Conservation (phyloP, 2,797 vertebrate genomes). For the Cyclopterus lumpus region DNA sequence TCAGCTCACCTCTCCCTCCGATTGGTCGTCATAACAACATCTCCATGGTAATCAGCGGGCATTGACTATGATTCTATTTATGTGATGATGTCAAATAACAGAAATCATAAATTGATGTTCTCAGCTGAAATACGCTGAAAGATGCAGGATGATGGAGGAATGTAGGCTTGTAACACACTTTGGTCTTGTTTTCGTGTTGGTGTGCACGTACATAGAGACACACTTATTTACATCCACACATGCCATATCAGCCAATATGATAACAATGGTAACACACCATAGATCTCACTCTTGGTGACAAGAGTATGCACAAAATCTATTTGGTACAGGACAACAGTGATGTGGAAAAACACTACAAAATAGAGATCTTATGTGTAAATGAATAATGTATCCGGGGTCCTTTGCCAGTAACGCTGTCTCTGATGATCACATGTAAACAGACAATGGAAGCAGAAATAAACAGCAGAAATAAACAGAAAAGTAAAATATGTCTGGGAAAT, state of each 20-base stretch:
- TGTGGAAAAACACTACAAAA: neutral
- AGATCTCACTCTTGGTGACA: neutral
- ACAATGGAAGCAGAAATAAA: constrained; percentile 41
- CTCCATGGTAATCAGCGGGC: constrained; percentile 69
- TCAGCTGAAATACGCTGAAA: constrained; percentile 18
- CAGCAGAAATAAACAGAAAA: constrained; percentile 16
- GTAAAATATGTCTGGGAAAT: constrained; percentile 11
- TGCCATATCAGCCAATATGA: neutral
- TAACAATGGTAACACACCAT: neutral
- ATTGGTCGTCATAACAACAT: constrained; percentile 80
- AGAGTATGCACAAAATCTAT: neutral
- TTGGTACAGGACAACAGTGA: neutral
- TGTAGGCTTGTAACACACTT: constrained; percentile 1
- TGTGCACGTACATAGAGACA: neutral
- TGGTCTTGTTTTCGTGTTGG: neutral
- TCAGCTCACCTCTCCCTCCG: constrained; percentile 68
- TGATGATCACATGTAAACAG: constrained; percentile 21
- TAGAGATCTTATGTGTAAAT: neutral
- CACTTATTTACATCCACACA: neutral
- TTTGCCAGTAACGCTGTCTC: neutral
- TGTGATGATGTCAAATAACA: constrained; percentile 50
- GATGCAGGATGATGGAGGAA: constrained; percentile 26
- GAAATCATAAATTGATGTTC: constrained; percentile 41
- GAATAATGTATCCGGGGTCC: neutral
- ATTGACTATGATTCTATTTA: constrained; percentile 64